Evolutionary conservation across 2,113 vertebrate species (phyloP).

Genomic region (Struthidea cinerea): DNA sequence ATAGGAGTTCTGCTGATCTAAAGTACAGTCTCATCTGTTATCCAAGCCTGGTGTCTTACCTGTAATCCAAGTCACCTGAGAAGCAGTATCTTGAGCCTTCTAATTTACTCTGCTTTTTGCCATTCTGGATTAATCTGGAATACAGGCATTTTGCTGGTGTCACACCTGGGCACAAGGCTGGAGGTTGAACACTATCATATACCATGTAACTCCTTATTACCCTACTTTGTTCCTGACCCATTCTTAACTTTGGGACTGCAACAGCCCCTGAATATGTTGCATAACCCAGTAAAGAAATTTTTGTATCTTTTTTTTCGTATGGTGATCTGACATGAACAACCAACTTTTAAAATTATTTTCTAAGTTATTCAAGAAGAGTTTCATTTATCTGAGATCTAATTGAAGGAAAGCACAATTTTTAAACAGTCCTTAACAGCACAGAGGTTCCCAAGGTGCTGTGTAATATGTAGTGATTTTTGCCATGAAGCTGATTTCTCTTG

Average conservation of each 20-base stretch:
- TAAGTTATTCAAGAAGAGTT: neutral
- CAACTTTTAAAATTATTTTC: neutral
- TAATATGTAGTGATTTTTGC: neutral
- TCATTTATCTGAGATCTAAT: neutral
- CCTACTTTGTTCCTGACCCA: neutral
- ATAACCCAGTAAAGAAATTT: neutral
- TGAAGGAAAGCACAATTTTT: neutral
- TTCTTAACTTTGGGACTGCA: neutral
- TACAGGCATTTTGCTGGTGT: neutral
- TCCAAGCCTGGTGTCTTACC: no score
- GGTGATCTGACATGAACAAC: neutral
- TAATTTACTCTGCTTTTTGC: neutral
- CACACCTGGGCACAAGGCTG: neutral
- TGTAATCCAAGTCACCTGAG: neutral
- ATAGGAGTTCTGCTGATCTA: neutral
- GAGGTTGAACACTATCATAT: neutral
- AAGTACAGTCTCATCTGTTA: neutral
- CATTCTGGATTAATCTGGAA: neutral
- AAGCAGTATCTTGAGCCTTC: neutral
- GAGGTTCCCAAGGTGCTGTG: neutral
- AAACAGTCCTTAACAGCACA: neutral
- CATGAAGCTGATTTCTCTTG: neutral
- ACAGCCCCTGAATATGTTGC: neutral
- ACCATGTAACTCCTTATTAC: neutral
- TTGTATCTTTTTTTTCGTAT: neutral